Base-by-base conservation (phyloP, 2,888 invertebrate species). In the Sycophila texana region DNA sequence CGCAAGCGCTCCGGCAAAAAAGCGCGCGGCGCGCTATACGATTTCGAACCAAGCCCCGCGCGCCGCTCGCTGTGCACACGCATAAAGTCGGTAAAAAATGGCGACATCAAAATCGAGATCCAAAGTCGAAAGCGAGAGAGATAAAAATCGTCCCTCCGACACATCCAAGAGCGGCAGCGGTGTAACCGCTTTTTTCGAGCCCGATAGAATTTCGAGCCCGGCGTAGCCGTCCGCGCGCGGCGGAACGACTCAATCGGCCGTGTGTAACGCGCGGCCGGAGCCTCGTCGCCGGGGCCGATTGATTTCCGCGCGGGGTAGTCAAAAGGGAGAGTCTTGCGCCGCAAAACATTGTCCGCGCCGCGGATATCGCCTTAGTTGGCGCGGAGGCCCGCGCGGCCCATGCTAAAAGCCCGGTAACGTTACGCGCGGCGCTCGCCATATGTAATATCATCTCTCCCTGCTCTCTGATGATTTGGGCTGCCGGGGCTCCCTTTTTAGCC, bases 361-460 rank as follows among this genome's bases (percentile, higher is more conserved):
- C 47, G 47, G 18, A 63, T 63, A 63, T 63, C 39, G n/a, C 39
- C 30, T 61, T 61, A 61, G 39, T 26, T 30, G 39, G 61, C 39
- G n/a, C n/a, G 26, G n/a, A n/a, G n/a, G 16, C 13, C 30, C 26
- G 0, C 61, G 61, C n/a, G n/a, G n/a, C n/a, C n/a, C n/a, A n/a
- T n/a, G 39, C 39, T 7, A 7, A 4, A 7, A 4, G 39, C 39
- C 39, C 39, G 7, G 49, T 61, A 26, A 72, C 51, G 49, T 60
- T 51, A 20, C 58, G 20, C 60, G 30, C 39, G 30, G 2, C 30
- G 14, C 26, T 26, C 22, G 13, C 22, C 20, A 39, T n/a, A 53
- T 63, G 51, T 53, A 73, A 73, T 73, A 73, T 63, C 63, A 55
- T 73, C 20, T 53, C 55, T 53, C 39, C 20, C 30, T n/a, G 7